A percentile compares a stretch with the other conserved stretches of the same genome.
Evolutionary conservation across 2,797 vertebrate species (phyloP).

Genomic region (Aphelocoma californica): DNA sequence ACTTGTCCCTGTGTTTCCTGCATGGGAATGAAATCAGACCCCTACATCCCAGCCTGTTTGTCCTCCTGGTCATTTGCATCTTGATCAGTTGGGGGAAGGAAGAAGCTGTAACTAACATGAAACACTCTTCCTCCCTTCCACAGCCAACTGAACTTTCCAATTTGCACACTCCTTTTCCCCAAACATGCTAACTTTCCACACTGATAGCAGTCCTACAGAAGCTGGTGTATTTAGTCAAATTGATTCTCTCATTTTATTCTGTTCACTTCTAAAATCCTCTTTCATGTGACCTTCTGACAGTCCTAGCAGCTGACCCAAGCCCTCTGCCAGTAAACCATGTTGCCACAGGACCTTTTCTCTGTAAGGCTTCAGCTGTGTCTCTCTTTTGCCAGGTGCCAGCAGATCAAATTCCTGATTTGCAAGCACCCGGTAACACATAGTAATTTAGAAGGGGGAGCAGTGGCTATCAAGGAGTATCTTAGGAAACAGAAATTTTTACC

Average conservation of each 20-base stretch:
- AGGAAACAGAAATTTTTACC: neutral
- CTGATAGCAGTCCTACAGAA: neutral
- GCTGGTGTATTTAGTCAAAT: neutral
- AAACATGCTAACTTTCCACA: neutral
- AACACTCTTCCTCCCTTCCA: neutral
- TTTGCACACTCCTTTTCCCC: neutral
- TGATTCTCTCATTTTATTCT: neutral
- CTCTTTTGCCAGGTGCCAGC: neutral
- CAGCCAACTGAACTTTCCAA: neutral
- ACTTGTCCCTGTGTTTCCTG: neutral
- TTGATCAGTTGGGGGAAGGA: neutral
- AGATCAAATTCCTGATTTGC: conserved; percentile 27
- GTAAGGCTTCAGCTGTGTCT: neutral
- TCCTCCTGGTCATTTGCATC: neutral
- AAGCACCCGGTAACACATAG: neutral
- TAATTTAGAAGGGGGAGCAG: neutral
- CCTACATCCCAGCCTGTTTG: fast-evolving
- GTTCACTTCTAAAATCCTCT: neutral
- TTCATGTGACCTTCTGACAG: neutral
- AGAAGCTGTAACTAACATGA: neutral
- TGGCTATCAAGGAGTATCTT: neutral
- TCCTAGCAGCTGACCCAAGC: neutral
- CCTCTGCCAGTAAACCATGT: neutral
- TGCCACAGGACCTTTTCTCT: neutral
- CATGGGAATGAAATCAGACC: fast-evolving